phyloP scores from a whole-genome alignment of 2,888 invertebrate genomes.

The Sympetrum striolatum region DNA sequence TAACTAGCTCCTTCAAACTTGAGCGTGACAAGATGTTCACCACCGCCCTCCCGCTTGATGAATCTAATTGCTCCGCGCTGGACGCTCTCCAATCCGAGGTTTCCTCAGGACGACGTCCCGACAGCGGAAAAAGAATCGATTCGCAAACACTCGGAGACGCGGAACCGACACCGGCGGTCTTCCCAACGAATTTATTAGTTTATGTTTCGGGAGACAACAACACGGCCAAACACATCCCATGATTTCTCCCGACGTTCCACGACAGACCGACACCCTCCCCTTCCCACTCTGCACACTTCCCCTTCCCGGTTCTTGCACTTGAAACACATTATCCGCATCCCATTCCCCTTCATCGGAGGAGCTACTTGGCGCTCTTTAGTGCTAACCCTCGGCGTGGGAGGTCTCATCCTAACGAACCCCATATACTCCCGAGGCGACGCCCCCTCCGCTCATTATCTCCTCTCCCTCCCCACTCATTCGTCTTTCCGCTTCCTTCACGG shows the following conservation, averaged over 20 bases:
- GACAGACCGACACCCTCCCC: neutral
- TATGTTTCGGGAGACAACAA: neutral
- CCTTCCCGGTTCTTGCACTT: neutral
- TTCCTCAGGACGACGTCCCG: no score
- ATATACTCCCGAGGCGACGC: neutral
- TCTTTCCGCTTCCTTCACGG: neutral
- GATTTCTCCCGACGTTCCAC: neutral
- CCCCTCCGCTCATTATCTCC: conserved; percentile 26
- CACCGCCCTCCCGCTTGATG: no score
- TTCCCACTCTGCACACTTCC: neutral
- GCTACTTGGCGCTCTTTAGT: conserved; percentile 41
- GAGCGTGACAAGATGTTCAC: no score
- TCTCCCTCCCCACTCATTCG: neutral
- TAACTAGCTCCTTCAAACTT: no score
- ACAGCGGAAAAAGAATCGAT: neutral
- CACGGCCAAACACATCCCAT: neutral
- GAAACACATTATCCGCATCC: neutral
- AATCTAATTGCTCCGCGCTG: no score
- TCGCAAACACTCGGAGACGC: neutral
- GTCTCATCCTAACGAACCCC: conserved; percentile 39
- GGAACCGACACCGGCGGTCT: neutral
- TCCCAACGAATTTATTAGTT: neutral
- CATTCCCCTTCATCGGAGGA: neutral
- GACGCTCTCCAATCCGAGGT: no score
- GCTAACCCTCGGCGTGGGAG: conserved; percentile 29